Percentiles rank a stretch among this genome's conserved stretches.
phyloP scores from a whole-genome alignment of 2,113 vertebrate genomes.

The cat (Felis catus) region DNA sequence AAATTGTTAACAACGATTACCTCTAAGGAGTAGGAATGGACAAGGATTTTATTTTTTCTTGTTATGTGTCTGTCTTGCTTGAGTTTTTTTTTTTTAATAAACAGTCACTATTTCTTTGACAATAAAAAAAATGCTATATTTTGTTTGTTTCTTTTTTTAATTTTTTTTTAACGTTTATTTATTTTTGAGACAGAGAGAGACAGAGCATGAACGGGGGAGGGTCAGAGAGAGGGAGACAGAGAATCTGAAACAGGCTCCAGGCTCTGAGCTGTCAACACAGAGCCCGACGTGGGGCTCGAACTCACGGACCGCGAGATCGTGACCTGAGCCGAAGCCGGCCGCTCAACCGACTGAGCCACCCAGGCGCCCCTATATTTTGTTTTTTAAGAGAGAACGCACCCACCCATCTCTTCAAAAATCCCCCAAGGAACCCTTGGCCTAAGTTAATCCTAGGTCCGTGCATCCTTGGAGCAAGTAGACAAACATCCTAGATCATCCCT shows the following conservation, averaged over 20 bases:
- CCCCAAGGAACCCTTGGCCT: neutral
- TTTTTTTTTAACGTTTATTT: too few species aligned
- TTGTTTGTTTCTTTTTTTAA: neutral
- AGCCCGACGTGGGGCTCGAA: too few species aligned
- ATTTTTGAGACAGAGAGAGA: too few species aligned
- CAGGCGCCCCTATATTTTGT: neutral
- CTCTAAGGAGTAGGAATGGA: too few species aligned
- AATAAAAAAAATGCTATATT: neutral
- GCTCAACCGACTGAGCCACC: too few species aligned
- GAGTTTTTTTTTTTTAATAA: neutral
- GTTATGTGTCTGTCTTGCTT: neutral
- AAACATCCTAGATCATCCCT: neutral
- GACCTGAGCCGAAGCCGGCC: too few species aligned
- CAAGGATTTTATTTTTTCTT: neutral
- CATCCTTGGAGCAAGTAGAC: neutral
- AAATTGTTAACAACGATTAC: neutral
- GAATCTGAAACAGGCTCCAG: too few species aligned
- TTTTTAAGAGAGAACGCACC: neutral
- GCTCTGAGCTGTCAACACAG: too few species aligned
- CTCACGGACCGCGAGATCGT: too few species aligned
- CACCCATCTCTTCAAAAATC: neutral
- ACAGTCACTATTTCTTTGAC: neutral
- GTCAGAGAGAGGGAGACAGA: too few species aligned
- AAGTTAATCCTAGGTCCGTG: neutral
- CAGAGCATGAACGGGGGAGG: too few species aligned